phyloP scores from a whole-genome alignment of 1,140 invertebrate species.

The Halesus radiatus region DNA sequence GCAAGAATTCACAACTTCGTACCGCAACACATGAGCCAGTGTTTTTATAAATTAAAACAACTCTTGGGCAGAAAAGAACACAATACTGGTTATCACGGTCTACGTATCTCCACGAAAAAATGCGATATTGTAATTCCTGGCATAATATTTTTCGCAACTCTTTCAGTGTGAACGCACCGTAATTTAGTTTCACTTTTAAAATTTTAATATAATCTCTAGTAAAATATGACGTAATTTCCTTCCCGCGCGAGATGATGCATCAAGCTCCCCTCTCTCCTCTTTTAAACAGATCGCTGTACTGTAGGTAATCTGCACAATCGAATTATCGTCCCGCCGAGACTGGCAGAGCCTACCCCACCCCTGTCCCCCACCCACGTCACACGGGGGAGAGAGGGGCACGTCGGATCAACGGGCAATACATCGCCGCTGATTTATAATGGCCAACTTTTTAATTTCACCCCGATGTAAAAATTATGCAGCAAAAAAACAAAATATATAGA shows the following conservation, averaged over 20 bases:
- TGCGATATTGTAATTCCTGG: no score
- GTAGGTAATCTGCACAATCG: constrained; percentile 52
- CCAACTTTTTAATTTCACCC: constrained; percentile 42
- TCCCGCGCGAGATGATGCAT: constrained; percentile 21
- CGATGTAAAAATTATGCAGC: constrained; percentile 32
- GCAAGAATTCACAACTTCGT: no score
- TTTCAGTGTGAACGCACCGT: no score
- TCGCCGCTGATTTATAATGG: constrained; percentile 37
- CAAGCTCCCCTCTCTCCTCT: constrained; percentile 15
- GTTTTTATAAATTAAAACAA: no score
- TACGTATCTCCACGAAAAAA: no score
- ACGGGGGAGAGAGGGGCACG: constrained; percentile 18
- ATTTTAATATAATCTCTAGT: background rate
- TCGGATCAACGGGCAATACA: constrained; percentile 44
- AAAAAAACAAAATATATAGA: background rate
- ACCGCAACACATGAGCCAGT: no score
- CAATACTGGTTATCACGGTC: no score
- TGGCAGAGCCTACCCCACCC: constrained; percentile 5
- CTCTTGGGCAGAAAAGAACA: no score
- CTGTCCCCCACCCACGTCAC: no score
- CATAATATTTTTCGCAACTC: no score
- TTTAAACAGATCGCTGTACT: constrained; percentile 37
- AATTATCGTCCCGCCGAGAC: constrained; percentile 49
- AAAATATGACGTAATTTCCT: constrained; percentile 20
- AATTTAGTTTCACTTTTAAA: no score